These are phyloP conservation scores for Agraylea sexmaculata DNA, from an alignment of 1,140 invertebrate genomes.

Conservation along the genomic window DNA sequence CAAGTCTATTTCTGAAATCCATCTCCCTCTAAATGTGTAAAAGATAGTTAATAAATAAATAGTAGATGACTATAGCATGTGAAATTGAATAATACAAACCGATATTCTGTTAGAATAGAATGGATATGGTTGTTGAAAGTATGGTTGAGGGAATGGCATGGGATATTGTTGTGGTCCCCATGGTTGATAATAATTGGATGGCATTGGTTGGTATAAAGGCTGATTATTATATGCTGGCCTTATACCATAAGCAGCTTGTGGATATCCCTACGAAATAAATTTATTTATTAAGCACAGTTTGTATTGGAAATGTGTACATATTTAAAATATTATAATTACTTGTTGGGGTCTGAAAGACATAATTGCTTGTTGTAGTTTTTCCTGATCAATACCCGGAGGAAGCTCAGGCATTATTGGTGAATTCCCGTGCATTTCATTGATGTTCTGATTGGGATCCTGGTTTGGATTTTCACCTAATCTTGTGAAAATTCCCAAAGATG, in stretches of 20 bases:
- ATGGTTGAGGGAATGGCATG: conserved; percentile 25
- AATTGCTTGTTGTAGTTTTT: conserved; percentile 40
- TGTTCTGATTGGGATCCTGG: conserved; percentile 18
- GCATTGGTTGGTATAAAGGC: conserved; percentile 16
- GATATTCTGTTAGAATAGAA: conserved; percentile 29
- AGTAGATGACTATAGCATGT: neutral
- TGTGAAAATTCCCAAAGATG: conserved; percentile 30
- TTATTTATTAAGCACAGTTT: neutral
- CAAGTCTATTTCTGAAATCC: conserved; percentile 44
- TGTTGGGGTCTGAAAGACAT: conserved; percentile 28
- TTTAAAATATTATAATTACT: conserved; percentile 4
- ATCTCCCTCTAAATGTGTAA: conserved; percentile 38
- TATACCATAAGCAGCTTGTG: conserved; percentile 6
- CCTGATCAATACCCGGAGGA: conserved; percentile 28
- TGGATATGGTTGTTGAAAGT: conserved; percentile 30
- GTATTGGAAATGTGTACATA: too few relatives aligned
- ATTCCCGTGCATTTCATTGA: conserved; percentile 6
- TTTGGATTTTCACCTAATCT: conserved; percentile 25
- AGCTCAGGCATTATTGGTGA: conserved; percentile 9
- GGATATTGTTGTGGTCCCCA: conserved; percentile 26
- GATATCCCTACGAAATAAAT: conserved; percentile 6
- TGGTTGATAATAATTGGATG: conserved; percentile 23
- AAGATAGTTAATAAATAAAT: neutral
- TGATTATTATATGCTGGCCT: neutral
- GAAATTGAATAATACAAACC: conserved; percentile 24